Evolutionary conservation across 2,888 invertebrate genomes (phyloP), one percentile per base, ranked within the genome.

Genomic region (Nowickia ferox): DNA sequence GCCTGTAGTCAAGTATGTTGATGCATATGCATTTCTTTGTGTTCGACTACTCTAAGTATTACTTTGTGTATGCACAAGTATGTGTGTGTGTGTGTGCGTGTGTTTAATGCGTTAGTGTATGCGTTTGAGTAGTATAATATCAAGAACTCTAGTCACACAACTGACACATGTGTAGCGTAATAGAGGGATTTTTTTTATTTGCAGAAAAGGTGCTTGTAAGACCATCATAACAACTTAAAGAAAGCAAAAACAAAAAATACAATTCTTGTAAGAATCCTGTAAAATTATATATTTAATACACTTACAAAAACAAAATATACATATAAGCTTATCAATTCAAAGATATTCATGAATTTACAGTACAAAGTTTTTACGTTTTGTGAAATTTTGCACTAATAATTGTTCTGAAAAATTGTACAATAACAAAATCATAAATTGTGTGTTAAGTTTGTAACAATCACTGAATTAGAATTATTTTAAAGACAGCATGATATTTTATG

Each of bases 151-250:
- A 74, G 72, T 74, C 48, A 53, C 61, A 79, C 53, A 68, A 68
- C 81, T 81, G 68, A 55, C 68, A 78, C 81, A 85, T 85, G 74
- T 81, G 69, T 74, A 57, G 55, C 53, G 44, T 44, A 17, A 48
- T 48, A n/a, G 55, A 80, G 61, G 61, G 51, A 84, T 80, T 80
- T 72, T 80, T 72, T 57, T 40, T 55, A 19, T 65, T 30, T 44
- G 8, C 3, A 59, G n/a, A 48, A 17, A 78, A 71, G 38, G 19
- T 44, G n/a, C 10, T 17, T 63, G 65, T 61, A 66, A 77, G 63
- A 63, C 71, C 48, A 71, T 71, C 65, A 71, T 66, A 77, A 72
- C 61, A 59, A 66, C 38, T n/a, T 51, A 53, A 55, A 51, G 66
- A n/a, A 59, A 55, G 19, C 3, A 11, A 46, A 44, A 38, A 59